These are phyloP conservation scores for Agonopterix heracliana DNA, from an alignment of 2,888 invertebrate genomes.

Conservation along the genomic window DNA sequence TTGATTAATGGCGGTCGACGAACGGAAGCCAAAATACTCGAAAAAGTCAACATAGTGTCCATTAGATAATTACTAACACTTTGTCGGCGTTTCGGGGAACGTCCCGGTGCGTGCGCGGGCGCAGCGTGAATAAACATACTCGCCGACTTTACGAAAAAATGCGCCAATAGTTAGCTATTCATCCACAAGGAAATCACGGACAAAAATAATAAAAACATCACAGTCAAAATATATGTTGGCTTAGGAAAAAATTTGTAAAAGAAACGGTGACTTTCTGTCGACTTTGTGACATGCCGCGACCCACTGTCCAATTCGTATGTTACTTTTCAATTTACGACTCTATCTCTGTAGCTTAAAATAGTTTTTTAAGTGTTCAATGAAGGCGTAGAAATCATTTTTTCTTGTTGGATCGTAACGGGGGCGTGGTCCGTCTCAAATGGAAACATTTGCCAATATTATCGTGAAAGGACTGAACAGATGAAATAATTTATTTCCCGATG, in stretches of 20 bases:
- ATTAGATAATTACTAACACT: constrained; percentile 63
- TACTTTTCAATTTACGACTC: constrained; percentile 17
- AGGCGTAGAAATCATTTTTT: constrained; percentile 24
- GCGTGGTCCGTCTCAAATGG: constrained; percentile 72
- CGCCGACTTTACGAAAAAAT: constrained; percentile 56
- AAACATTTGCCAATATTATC: constrained; percentile 77
- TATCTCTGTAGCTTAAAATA: constrained; percentile 14
- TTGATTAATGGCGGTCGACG: constrained; percentile 58
- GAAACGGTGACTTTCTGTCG: constrained; percentile 63
- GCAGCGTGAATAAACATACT: constrained; percentile 41
- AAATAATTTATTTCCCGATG: constrained; percentile 75
- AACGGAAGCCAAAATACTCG: constrained; percentile 69
- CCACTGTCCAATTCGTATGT: constrained; percentile 28
- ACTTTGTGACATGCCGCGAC: constrained; percentile 64
- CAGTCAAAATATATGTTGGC: constrained; percentile 75
- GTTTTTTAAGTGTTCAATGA: constrained; percentile 8
- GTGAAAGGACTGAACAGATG: constrained; percentile 73
- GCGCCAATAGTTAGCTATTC: constrained; percentile 49
- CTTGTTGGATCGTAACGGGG: constrained; percentile 47
- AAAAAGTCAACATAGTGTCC: constrained; percentile 58
- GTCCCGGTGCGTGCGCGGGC: constrained; percentile 20
- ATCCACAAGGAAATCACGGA: constrained; percentile 58
- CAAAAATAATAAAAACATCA: constrained; percentile 77
- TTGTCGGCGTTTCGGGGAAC: constrained; percentile 65
- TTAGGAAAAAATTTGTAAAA: constrained; percentile 56